phyloP scores from a whole-genome alignment of 2,113 vertebrate genomes.

The Dromas ardeola region DNA sequence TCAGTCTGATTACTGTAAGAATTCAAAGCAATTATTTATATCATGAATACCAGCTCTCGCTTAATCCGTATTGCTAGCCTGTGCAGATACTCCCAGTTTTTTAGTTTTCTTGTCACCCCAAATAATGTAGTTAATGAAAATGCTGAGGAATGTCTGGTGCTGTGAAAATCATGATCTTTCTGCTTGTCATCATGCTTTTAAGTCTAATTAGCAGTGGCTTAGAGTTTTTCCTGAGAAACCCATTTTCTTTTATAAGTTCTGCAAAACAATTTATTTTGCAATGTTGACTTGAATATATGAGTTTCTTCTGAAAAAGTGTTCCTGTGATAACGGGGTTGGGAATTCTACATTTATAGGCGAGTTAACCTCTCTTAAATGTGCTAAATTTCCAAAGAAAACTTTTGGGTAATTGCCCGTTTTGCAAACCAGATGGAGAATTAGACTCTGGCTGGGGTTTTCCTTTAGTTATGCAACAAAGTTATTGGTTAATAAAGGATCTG shows the following conservation, averaged over 20 bases:
- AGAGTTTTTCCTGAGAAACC: background rate
- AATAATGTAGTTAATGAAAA: constrained; percentile 3
- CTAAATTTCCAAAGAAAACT: background rate
- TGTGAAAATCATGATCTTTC: constrained; percentile 1
- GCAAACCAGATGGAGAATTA: constrained; percentile 13
- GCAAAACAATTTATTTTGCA: background rate
- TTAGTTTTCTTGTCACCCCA: background rate
- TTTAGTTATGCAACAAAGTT: constrained; percentile 7
- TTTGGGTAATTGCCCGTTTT: background rate
- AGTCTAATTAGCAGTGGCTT: constrained; percentile 13
- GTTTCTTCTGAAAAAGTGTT: background rate
- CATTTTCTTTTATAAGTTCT: background rate
- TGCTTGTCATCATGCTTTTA: background rate
- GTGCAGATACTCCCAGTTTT: background rate
- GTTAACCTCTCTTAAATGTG: background rate
- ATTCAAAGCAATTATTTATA: background rate
- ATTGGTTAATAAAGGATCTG: constrained; percentile 40
- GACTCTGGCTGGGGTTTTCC: background rate
- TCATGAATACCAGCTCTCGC: background rate
- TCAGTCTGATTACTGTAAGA: background rate
- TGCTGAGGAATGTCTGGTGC: background rate
- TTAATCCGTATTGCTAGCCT: background rate
- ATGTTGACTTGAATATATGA: background rate
- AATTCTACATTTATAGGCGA: background rate
- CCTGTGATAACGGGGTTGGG: background rate